A percentile compares a stretch with the other conserved stretches of the same genome.
phyloP scores from a whole-genome alignment of 2,888 invertebrate species.

The Tryphoninae sp. region DNA sequence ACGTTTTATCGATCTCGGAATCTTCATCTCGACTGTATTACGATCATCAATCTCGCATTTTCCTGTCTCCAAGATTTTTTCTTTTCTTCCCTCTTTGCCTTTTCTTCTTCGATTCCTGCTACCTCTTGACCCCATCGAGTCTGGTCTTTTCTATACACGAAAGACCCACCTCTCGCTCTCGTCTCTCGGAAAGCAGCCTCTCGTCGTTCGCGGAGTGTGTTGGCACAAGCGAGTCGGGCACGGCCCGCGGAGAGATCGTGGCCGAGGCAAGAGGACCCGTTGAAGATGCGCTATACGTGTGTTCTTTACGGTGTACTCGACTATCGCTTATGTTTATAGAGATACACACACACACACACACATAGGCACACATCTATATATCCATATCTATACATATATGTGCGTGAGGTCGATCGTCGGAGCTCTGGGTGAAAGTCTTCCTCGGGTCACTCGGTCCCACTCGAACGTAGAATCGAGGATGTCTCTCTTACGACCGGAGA shows the following conservation, averaged over 20 bases:
- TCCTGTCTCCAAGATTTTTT: background rate
- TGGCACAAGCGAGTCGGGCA: constrained; percentile 45
- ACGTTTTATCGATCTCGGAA: background rate
- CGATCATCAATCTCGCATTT: background rate
- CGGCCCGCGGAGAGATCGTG: constrained; percentile 56
- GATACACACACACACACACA: background rate
- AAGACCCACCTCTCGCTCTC: constrained; percentile 38
- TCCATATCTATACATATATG: constrained; percentile 41
- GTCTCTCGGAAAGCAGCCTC: constrained; percentile 18
- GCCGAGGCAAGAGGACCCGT: constrained; percentile 30
- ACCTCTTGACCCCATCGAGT: background rate
- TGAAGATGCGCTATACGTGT: constrained; percentile 49
- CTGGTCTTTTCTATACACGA: background rate
- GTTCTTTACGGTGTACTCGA: constrained; percentile 47
- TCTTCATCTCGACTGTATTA: background rate
- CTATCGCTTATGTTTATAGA: constrained; percentile 10
- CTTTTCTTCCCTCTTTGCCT: background rate
- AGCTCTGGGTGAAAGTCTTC: constrained; percentile 75
- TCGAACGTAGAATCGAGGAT: constrained; percentile 54
- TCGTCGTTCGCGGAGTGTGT: constrained; percentile 24
- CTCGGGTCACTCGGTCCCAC: constrained; percentile 70
- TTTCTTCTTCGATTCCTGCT: background rate
- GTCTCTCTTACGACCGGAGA: constrained; percentile 7
- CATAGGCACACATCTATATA: too few relatives aligned
- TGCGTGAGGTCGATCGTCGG: constrained; percentile 73